Base-by-base conservation (phyloP, 2,888 invertebrate genomes). In the Mesoligia furuncula region DNA sequence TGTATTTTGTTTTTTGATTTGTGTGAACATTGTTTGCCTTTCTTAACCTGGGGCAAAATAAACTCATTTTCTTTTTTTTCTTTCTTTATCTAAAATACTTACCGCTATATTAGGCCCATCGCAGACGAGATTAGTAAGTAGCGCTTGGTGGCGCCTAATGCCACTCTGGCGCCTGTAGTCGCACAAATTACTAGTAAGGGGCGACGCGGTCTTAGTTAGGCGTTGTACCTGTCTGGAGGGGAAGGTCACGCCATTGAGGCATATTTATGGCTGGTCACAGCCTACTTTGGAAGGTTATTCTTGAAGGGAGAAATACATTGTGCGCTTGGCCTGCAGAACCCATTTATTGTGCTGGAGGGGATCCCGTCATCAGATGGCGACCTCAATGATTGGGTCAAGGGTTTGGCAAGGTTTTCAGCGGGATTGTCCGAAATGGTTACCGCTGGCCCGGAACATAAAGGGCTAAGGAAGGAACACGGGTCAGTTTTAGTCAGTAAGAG, bases 141-240 rank as follows among this genome's bases (percentile, higher is more conserved):
- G 31, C 31, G 20, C 36, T 17, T 36, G 54, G 31, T 59, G 82
- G 77, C 36, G 75, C 57, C 65, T 67, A n/a, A 77, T 48, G 66
- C 66, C 54, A 66, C 61, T 61, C 42, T 39, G 78, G 83, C 80
- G 67, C 79, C 79, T 48, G 27, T 20, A 48, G 7, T 39, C 20
- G 6, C 67, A 68, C 83, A 68, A 72, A 83, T 78, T 78, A 78
- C 59, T 36, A 27, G 54, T 36, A 71, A 59, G 15, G 15, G 17
- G 61, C 48, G 57, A 36, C 61, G 8, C 39, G 54, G 13, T 31
- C 57, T 42, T 31, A 51, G 39, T 81, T 75, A 65, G 36, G 9
- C 15, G 67, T 27, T 36, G 54, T 80, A 83, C 17, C 17, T 62
- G 54, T 62, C 48, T 70, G 27, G 15, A 24, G 42, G 31, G 27